These are phyloP conservation scores for Microtus ochrogaster DNA, from an alignment of 2,113 vertebrate genomes.

Conservation along the genomic window DNA sequence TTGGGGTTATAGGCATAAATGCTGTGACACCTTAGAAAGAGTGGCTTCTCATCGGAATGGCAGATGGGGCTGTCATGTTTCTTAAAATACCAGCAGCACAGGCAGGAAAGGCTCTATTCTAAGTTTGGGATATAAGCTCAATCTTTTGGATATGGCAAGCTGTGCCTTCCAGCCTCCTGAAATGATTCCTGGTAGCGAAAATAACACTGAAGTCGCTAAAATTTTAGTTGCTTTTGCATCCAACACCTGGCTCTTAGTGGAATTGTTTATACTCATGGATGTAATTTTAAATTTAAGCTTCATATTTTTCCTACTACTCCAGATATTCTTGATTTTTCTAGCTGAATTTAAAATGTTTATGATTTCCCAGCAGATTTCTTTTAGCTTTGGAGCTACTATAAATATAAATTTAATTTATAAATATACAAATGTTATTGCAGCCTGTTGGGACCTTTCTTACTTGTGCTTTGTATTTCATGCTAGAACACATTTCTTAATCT, in stretches of 20 bases:
- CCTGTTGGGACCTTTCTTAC: slow-evolving; percentile 29
- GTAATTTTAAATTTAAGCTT: slow-evolving; percentile 82
- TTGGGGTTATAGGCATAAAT: slow-evolving; percentile 78
- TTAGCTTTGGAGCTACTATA: slow-evolving; percentile 58
- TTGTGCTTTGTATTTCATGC: background rate
- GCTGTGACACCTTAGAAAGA: slow-evolving; percentile 82
- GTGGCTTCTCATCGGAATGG: slow-evolving; percentile 77
- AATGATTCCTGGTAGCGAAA: slow-evolving; percentile 78
- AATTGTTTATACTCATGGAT: slow-evolving; percentile 81
- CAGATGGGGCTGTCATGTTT: slow-evolving; percentile 82
- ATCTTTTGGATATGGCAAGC: slow-evolving; percentile 76
- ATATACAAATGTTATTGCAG: slow-evolving; percentile 43
- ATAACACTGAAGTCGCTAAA: slow-evolving; percentile 77
- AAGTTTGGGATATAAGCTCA: slow-evolving; percentile 78
- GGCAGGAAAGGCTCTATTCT: slow-evolving; percentile 80
- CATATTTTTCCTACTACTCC: slow-evolving; percentile 78
- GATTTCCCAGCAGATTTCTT: slow-evolving; percentile 61
- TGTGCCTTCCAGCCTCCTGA: slow-evolving; percentile 76
- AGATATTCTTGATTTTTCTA: slow-evolving; percentile 75
- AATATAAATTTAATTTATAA: slow-evolving; percentile 68
- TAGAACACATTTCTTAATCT: background rate
- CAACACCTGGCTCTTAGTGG: slow-evolving; percentile 80
- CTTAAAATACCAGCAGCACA: slow-evolving; percentile 81
- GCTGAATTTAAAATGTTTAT: slow-evolving; percentile 77
- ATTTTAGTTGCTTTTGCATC: slow-evolving; percentile 77